Evolutionary conservation across 2,113 vertebrate genomes (phyloP), one percentile per base, ranked within the genome.

Genomic region (Microcebus tavaratra): DNA sequence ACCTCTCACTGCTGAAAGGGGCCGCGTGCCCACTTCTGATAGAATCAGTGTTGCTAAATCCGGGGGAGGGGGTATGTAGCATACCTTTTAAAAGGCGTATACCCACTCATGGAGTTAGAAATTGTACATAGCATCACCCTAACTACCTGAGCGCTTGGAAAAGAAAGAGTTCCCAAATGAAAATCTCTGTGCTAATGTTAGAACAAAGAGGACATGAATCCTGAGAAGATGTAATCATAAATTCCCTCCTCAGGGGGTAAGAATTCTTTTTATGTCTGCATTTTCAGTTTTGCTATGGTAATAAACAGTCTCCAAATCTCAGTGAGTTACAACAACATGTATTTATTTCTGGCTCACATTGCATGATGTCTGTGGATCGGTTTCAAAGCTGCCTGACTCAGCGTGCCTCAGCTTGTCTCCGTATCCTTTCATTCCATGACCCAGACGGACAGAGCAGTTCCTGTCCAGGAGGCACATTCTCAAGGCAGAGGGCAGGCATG

Each of bases 241-340:
- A 80, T 55, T 79, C 11, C 48, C 21, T 75, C 18, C 42, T 86
- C 25, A 50, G 39, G 57, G 57, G 17, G 2, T 50, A 79, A 81
- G 34, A 13, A 11, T 72, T 50, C 0, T 55, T 63, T 90, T 63
- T 39, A 59, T 82, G 31, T 55, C 39, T 88, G 17, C 45, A 72
- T 92, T 78, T 96, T 83, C 75, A 73, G 15, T 78, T 89, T 89
- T 87, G 25, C 61, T 91, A 5, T 36, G n/a, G 31, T 57, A 82
- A 86, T 61, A 91, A 72, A 59, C 36, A 67, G 27, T 91, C 29
- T 57, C 13, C 1, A 84, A 68, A 63, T 90, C 50, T 84, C 81
- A 45, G n/a, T 85, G 27, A 90, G 8, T 63, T 68, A 23, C 39
- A 70, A 20, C 34, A 94, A 39, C 7, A 7, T 53, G 2, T 7